These are phyloP conservation scores for Pedionomus torquatus DNA, from an alignment of 2,113 vertebrate genomes.

Conservation along the genomic window DNA sequence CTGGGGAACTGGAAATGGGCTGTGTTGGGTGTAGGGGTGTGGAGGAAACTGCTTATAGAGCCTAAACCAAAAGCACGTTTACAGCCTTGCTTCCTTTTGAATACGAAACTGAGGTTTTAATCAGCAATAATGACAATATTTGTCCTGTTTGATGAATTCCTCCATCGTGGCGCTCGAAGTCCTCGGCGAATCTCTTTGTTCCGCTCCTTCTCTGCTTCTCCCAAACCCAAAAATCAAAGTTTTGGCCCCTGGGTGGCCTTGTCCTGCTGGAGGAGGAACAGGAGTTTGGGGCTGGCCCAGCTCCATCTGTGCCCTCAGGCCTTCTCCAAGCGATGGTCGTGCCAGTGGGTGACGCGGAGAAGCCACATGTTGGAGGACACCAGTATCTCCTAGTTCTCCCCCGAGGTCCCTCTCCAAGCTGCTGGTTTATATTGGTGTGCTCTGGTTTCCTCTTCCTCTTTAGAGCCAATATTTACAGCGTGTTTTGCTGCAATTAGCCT, in stretches of 20 bases:
- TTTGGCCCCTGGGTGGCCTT: background rate
- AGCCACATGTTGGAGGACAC: rapidly evolving
- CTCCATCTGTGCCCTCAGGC: background rate
- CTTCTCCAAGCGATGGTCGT: rapidly evolving
- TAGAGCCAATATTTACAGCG: background rate
- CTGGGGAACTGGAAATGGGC: background rate
- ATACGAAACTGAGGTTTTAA: rapidly evolving
- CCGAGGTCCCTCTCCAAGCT: background rate
- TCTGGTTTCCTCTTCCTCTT: background rate
- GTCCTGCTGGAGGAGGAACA: background rate
- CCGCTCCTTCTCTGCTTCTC: background rate
- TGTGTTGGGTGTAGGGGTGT: background rate
- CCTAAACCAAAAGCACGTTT: background rate
- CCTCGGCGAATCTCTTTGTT: background rate
- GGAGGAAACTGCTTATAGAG: background rate
- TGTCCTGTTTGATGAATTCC: background rate
- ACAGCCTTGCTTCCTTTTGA: background rate
- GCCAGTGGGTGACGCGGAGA: background rate
- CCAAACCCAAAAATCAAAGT: too few species aligned
- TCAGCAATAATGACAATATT: background rate
- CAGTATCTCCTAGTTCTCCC: background rate
- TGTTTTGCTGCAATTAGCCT: background rate
- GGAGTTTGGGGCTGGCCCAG: background rate
- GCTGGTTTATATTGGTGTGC: rapidly evolving
- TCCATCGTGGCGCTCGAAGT: background rate